Conservation (phyloP, 2,797 vertebrate species). For the Cryptoprocta ferox region DNA sequence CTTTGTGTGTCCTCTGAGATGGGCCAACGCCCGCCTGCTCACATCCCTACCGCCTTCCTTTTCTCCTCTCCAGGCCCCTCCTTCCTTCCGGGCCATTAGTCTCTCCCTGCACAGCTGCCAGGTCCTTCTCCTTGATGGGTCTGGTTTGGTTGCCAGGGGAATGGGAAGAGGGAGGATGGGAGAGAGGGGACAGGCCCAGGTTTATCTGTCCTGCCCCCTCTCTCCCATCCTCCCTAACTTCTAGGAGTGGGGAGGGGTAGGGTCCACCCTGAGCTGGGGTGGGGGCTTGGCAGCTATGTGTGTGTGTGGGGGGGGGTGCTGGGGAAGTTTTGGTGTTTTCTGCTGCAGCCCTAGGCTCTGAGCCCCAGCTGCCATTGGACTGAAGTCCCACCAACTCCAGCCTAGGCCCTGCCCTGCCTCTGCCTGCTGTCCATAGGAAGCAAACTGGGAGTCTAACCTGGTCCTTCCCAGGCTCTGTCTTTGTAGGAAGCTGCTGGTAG, state of each 20-base stretch:
- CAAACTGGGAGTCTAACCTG: neutral
- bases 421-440: neutral
- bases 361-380: neutral
- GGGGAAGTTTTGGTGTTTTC: neutral
- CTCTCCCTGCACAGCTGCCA: conserved; percentile 68
- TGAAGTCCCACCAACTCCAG: neutral
- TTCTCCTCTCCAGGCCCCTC: conserved; percentile 57
- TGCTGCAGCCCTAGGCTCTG: neutral
- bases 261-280: neutral
- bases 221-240: neutral
- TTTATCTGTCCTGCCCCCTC: neutral
- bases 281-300: neutral
- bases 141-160: conserved; percentile 75
- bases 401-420: neutral
- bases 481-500: neutral
- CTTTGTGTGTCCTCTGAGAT: conserved; percentile 67
- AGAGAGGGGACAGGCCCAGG: neutral
- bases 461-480: neutral
- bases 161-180: conserved; percentile 51
- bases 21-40: conserved; percentile 51
- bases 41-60: neutral
- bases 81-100: conserved; percentile 76
- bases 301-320: neutral
- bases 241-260: neutral
- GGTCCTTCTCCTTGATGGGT: conserved; percentile 70